These are phyloP conservation scores for Ctenopoma multispine DNA, from an alignment of 2,797 vertebrate species.

Conservation along the genomic window DNA sequence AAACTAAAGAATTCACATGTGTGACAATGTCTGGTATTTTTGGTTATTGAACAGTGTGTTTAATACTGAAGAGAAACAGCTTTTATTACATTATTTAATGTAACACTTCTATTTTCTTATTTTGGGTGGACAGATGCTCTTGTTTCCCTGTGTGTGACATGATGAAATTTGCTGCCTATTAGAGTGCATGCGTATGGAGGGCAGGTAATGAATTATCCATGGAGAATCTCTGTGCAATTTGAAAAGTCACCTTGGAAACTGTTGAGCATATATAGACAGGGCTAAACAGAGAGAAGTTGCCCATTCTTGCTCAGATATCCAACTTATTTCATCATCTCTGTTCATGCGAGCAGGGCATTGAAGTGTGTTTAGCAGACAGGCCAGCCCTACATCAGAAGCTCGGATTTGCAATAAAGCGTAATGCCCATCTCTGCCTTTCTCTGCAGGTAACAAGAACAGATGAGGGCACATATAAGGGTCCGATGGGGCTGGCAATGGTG, in stretches of 20 bases:
- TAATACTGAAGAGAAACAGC: constrained; percentile 5
- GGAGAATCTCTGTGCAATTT: constrained; percentile 75
- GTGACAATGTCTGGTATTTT: constrained; percentile 6
- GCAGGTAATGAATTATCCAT: constrained; percentile 81
- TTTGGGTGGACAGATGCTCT: constrained; percentile 64
- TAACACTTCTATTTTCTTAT: constrained; percentile 53
- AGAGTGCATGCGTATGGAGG: constrained; percentile 70
- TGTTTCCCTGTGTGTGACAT: constrained; percentile 69
- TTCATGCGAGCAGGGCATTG: constrained; percentile 74
- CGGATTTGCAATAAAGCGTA: constrained; percentile 77
- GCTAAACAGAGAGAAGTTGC: constrained; percentile 78
- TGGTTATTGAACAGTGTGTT: not conserved
- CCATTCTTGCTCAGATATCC: constrained; percentile 80
- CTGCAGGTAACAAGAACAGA: constrained; percentile 84
- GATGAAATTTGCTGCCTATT: constrained; percentile 78
- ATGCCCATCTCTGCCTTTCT: constrained; percentile 78
- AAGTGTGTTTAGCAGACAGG: constrained; percentile 80
- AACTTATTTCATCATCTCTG: constrained; percentile 84
- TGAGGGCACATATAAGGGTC: constrained; percentile 72
- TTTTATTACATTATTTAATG: constrained; percentile 31
- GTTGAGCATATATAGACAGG: constrained; percentile 71
- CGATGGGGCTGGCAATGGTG: constrained; percentile 52
- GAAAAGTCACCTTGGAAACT: constrained; percentile 84
- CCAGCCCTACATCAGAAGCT: constrained; percentile 74
- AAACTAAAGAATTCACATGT: constrained; percentile 7